These are phyloP conservation scores for Mya arenaria DNA, from an alignment of 1,140 invertebrate genomes.

Conservation along the genomic window DNA sequence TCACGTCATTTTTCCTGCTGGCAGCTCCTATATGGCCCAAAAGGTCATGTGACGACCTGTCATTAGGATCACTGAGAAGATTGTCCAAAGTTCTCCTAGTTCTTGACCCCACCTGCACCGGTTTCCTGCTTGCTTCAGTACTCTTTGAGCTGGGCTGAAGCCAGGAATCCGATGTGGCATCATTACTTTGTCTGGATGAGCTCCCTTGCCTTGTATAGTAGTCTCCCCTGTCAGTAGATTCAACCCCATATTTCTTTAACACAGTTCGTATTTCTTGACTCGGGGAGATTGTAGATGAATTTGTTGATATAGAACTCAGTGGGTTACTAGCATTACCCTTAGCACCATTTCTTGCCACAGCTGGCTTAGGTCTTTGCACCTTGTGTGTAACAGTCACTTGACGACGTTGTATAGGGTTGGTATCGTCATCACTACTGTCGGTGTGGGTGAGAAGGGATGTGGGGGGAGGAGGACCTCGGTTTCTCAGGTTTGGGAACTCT, in stretches of 20 bases:
- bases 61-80: slow-evolving; percentile 40
- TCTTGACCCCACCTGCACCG: neutral
- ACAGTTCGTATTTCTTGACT: slow-evolving; percentile 46
- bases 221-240: slow-evolving; percentile 35
- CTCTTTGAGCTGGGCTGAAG: neutral
- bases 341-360: neutral
- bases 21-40: slow-evolving; percentile 39
- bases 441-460: slow-evolving; percentile 1
- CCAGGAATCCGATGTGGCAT: neutral
- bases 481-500: slow-evolving; percentile 39
- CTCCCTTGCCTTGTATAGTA: slow-evolving; percentile 11
- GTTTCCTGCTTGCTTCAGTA: neutral
- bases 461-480: slow-evolving; percentile 48
- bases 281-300: slow-evolving; percentile 25
- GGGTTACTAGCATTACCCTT: no score
- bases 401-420: neutral
- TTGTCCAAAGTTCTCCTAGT: slow-evolving; percentile 49
- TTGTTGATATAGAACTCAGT: no score
- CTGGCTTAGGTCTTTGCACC: slow-evolving; percentile 28
- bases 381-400: slow-evolving; percentile 22
- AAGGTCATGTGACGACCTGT: slow-evolving; percentile 42
- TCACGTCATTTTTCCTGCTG: slow-evolving; percentile 5
- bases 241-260: slow-evolving; percentile 61
- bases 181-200: slow-evolving; percentile 31
- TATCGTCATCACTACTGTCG: slow-evolving; percentile 39